Percentiles rank a stretch among this genome's conserved stretches.
phyloP scores from a whole-genome alignment of 2,888 invertebrate genomes.

The Digitonthophagus gazella region DNA sequence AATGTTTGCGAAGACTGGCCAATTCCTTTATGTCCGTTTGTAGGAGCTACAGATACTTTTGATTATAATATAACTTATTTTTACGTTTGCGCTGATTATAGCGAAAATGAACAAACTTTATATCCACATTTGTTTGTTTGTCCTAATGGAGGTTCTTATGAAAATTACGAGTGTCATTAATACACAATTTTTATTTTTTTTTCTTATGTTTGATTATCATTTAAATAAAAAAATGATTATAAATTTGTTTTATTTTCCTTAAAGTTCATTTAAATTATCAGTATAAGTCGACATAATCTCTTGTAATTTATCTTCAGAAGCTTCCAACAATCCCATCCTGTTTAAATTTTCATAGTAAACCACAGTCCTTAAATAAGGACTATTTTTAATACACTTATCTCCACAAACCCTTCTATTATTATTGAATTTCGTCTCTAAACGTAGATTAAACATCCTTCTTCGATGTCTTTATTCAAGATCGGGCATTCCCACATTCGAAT shows the following conservation, averaged over 20 bases:
- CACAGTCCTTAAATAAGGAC: background rate
- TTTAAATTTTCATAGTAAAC: background rate
- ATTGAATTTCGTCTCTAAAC: slow-evolving; percentile 30
- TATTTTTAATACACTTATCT: slow-evolving; percentile 26
- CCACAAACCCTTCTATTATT: slow-evolving; percentile 27
- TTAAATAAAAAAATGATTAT: no score
- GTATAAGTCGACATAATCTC: background rate
- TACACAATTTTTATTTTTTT: no score
- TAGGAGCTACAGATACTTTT: background rate
- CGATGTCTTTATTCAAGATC: slow-evolving; percentile 28
- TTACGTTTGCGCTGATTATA: background rate
- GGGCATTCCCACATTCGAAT: slow-evolving; percentile 30
- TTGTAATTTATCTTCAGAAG: background rate
- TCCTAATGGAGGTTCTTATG: background rate
- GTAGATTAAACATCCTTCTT: slow-evolving; percentile 29
- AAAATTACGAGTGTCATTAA: background rate
- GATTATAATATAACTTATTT: background rate
- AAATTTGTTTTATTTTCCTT: background rate
- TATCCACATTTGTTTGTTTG: background rate
- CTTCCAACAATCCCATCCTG: background rate
- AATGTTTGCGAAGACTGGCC: background rate
- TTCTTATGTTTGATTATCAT: no score
- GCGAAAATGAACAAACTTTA: no score
- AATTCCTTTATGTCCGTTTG: background rate
- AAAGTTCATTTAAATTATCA: no score